phyloP scores from a whole-genome alignment of 2,113 vertebrate species.

The Forbesichthys agassizii region DNA sequence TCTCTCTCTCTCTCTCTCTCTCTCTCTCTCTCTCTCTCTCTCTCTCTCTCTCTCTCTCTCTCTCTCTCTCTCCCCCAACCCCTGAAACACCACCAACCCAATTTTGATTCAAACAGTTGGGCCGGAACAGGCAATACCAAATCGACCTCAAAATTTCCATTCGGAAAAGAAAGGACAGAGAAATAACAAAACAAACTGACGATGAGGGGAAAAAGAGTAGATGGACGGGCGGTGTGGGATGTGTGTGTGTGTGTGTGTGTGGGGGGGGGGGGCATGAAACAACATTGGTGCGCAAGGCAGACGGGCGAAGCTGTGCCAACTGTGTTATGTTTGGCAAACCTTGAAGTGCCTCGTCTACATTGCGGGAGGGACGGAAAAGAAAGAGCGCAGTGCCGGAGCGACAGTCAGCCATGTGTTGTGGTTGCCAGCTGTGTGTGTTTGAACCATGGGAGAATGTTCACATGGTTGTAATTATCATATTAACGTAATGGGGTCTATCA shows the following conservation, averaged over 20 bases:
- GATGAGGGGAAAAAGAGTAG: slow-evolving; percentile 49
- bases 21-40: slow-evolving; percentile 12
- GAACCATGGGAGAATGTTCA: slow-evolving; percentile 73
- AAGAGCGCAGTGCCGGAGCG: slow-evolving; percentile 18
- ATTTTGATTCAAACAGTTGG: slow-evolving; percentile 64
- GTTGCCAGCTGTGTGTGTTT: slow-evolving; percentile 67
- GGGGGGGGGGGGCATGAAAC: slow-evolving; percentile 29
- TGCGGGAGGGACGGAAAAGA: slow-evolving; percentile 19
- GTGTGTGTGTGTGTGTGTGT: too few species aligned
- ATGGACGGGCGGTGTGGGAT: neutral
- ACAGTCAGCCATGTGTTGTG: slow-evolving; percentile 57
- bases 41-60: neutral
- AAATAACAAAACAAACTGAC: slow-evolving; percentile 66
- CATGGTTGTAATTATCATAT: slow-evolving; percentile 79
- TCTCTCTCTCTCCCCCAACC: neutral
- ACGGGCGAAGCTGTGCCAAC: slow-evolving; percentile 62
- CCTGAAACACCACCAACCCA: slow-evolving; percentile 6
- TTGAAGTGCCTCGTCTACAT: slow-evolving; percentile 66
- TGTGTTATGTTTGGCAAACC: slow-evolving; percentile 76
- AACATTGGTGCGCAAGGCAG: slow-evolving; percentile 56
- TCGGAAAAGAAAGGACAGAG: slow-evolving; percentile 63
- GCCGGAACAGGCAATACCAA: slow-evolving; percentile 71
- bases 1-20: slow-evolving; percentile 26
- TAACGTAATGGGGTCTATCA: slow-evolving; percentile 71
- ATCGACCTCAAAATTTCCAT: slow-evolving; percentile 78